Evolutionary conservation across 2,797 vertebrate genomes (phyloP).

Genomic region (Oreochromis grahami): DNA sequence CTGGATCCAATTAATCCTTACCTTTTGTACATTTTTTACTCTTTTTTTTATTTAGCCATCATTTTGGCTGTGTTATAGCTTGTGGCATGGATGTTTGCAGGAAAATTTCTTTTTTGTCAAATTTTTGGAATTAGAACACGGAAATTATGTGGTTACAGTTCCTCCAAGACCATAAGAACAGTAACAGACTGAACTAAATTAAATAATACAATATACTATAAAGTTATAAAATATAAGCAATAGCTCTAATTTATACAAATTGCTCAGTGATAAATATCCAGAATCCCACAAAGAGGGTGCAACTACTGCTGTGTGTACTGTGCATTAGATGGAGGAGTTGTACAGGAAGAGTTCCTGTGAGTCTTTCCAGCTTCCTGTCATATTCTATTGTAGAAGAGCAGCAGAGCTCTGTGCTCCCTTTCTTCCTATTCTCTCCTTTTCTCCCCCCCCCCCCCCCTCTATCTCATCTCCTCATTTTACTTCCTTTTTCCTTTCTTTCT

Average conservation of each 20-base stretch:
- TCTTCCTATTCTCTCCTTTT: not conserved
- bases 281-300: not conserved
- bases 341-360: not conserved
- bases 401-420: not conserved
- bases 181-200: not conserved
- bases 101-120: fast-evolving
- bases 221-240: not conserved
- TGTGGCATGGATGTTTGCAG: not conserved
- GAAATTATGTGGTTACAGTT: not conserved
- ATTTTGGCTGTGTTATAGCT: not conserved
- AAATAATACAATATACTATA: not conserved
- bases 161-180: not conserved
- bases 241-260: not conserved
- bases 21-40: not conserved
- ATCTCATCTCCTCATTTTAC: not conserved
- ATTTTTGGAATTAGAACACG: not conserved
- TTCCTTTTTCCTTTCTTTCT: not conserved
- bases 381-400: not conserved
- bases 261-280: not conserved
- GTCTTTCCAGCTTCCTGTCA: not conserved
- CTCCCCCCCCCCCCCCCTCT: not conserved
- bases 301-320: not conserved
- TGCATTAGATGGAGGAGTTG: not conserved
- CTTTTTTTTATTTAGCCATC: not conserved
- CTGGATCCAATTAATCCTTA: not conserved